Percentiles rank a stretch among this genome's conserved stretches.
Conservation (phyloP, 1,140 invertebrate species). For the Apis cerana region DNA sequence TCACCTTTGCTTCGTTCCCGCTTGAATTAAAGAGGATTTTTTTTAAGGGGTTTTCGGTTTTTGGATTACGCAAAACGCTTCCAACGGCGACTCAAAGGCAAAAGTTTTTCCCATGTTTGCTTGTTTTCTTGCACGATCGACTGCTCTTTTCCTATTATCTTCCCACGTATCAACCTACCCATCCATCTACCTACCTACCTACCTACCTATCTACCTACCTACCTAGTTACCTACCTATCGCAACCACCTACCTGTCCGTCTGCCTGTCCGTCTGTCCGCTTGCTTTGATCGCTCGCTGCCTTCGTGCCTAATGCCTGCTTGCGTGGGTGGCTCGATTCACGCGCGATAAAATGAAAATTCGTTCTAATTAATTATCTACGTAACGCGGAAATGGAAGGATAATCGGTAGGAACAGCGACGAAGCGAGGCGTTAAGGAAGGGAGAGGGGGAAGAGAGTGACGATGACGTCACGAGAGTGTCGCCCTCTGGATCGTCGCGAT, state of each 20-base stretch:
- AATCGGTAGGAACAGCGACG: neutral
- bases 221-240: conserved; percentile 15
- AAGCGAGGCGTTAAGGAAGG: neutral
- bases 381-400: too few relatives aligned
- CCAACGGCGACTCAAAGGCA: neutral
- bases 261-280: conserved; percentile 23
- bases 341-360: conserved; percentile 5
- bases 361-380: neutral
- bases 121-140: conserved; percentile 9
- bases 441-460: neutral
- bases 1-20: too few relatives aligned
- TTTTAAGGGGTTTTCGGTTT: too few relatives aligned
- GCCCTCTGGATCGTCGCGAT: conserved; percentile 33
- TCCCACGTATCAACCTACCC: neutral
- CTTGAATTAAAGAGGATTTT: too few relatives aligned
- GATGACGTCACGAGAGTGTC: neutral
- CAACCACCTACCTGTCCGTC: conserved; percentile 8
- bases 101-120: conserved; percentile 10
- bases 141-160: conserved; percentile 22
- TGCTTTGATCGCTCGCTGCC: conserved; percentile 24
- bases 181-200: neutral
- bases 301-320: conserved; percentile 31
- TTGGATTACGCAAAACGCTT: too few relatives aligned
- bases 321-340: neutral
- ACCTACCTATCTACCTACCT: conserved; percentile 11